Evolutionary conservation across 2,888 invertebrate species (phyloP), one percentile per base, ranked within the genome.

Genomic region (Thysanoteuthis rhombus): DNA sequence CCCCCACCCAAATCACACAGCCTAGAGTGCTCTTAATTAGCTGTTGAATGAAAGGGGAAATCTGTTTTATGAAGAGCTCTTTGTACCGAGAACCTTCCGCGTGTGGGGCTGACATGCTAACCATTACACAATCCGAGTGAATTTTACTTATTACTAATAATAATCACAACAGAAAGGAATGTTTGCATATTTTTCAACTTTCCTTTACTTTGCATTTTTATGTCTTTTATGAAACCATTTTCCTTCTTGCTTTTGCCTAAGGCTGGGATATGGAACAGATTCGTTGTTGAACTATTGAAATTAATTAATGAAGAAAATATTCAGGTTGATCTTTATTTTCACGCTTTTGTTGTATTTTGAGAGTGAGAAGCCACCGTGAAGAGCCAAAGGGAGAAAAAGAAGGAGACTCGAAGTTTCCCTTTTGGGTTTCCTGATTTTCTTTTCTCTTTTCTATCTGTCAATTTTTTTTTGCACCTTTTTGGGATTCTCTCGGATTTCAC

Each of bases 201-300:
- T 1, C 8, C 6, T 1, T 12, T n/a, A 12, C 16, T n/a, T n/a
- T n/a, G n/a, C n/a, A n/a, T n/a, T n/a, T 75, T 1, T 75, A 5
- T n/a, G 2, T 75, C 4, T n/a, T 3, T n/a, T 75, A 3, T 3
- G 16, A 10, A 42, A 42, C 10, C 1, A 42, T 42, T 42, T 42
- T 42, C 12, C 42, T 42, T 42, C 6, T 42, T 42, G n/a, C 16
- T n/a, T n/a, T n/a, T n/a, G n/a, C 75, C 75, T 1, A 12, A 10
- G 75, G 75, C n/a, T 75, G n/a, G 75, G 36, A 75, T 75, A 22
- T 16, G 36, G 16, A 75, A 75, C 75, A n/a, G n/a, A n/a, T 75
- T 75, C n/a, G 75, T n/a, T 75, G 75, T n/a, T 75, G n/a, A 75
- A n/a, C 75, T n/a, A 75, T 75, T 75, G 36, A 75, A 75, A 75